phyloP scores from a whole-genome alignment of 2,113 vertebrate genomes.

The Calyptomena viridis region DNA sequence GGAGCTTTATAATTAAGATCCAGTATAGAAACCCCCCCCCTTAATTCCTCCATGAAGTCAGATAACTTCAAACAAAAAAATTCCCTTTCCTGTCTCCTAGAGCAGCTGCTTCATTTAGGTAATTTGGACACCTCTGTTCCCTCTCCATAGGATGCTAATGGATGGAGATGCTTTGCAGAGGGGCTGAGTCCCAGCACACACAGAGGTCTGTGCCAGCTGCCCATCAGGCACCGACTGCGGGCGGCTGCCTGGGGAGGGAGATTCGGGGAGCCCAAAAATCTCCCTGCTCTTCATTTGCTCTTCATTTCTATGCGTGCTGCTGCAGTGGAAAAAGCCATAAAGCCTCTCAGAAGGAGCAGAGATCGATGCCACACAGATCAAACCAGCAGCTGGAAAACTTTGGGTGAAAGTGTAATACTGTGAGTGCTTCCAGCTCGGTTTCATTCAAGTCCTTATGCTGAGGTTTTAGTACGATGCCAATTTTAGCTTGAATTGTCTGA shows the following conservation, averaged over 20 bases:
- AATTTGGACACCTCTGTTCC: background rate
- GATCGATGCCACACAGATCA: background rate
- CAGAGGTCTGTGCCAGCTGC: background rate
- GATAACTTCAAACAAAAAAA: background rate
- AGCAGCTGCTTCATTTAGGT: background rate
- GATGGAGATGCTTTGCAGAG: background rate
- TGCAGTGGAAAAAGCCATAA: background rate
- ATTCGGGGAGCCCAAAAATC: background rate
- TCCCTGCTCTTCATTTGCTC: background rate
- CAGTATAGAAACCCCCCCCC: background rate
- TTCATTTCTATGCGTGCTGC: background rate
- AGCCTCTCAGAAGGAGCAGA: background rate
- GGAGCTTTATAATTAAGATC: background rate
- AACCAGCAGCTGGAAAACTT: background rate
- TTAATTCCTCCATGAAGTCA: background rate
- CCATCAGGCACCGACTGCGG: accelerated
- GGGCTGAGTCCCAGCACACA: background rate
- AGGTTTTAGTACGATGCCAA: background rate
- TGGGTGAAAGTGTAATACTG: background rate
- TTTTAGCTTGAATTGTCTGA: constrained; percentile 40
- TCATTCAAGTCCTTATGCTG: background rate
- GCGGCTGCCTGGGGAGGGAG: background rate
- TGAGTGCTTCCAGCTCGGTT: background rate
- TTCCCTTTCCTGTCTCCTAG: background rate
- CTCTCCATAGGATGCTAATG: background rate